Base-by-base conservation (phyloP, 2,113 vertebrate genomes). In the Psilopsiagon aurifrons region DNA sequence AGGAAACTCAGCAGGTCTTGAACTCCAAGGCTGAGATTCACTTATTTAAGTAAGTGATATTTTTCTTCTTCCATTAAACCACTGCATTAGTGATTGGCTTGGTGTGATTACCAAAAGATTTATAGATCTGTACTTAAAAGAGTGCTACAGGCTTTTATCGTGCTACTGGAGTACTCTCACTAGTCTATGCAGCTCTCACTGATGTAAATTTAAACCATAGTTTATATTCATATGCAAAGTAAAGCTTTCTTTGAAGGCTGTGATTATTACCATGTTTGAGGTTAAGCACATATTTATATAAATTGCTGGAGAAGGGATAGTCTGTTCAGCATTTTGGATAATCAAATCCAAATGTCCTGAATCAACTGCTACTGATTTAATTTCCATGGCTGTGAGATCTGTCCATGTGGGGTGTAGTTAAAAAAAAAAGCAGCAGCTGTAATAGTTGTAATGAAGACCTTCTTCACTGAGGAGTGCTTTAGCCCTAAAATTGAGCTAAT, bases 161-260 rank as follows among this genome's bases (percentile, higher is more conserved):
- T 41, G 43, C 52, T 89, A 23, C 29, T 64, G 29, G 14, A 55
- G 23, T 19, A 47, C 39, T 90, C 33, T 86, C 9, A 43, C 35
- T 74, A 46, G 31, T 17, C 37, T 82, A n/a, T 41, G 17, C 31
- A 76, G 35, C 16, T 92, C 33, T 81, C 24, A 64, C 29, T 83
- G 15, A 87, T 73, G 37, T 52, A 76, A 94, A 92, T 73, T 51
- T 68, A 80, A 67, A 33, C 3, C 17, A 62, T 31, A 64, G 35
- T 79, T 85, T 73, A 76, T 83, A 90, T 76, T 79, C 23, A 55
- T 84, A 68, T 29, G 14, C 16, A 81, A 86, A 83, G 9, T 39
- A 71, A 89, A 79, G 9, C 25, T 92, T 86, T 91, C 37, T 92
- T 86, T 92, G 67, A 94, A 87, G 90, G 68, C 78, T 82, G 8